Percentiles rank a stretch among this genome's conserved stretches.
phyloP scores from a whole-genome alignment of 64 coral and sea anemone genomes.

The Orbicella faveolata region DNA sequence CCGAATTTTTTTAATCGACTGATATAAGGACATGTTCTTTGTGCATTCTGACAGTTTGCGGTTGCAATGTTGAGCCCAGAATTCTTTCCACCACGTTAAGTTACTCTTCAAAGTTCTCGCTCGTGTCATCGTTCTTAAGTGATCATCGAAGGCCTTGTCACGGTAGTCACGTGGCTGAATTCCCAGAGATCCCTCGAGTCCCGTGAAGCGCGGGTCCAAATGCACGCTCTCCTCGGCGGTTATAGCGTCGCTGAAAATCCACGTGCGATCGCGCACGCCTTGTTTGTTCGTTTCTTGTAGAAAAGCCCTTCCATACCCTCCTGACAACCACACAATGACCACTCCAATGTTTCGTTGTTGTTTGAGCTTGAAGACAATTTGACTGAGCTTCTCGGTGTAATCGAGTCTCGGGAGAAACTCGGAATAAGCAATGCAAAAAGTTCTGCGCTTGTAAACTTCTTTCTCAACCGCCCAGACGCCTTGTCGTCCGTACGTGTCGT shows the following conservation, averaged over 20 bases:
- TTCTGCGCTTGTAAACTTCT: slow-evolving; percentile 15
- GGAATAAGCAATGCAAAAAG: slow-evolving; percentile 4
- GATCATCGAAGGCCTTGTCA: neutral
- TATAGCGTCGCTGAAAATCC: slow-evolving; percentile 38
- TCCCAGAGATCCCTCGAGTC: slow-evolving; percentile 31
- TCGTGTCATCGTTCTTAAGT: slow-evolving; percentile 5
- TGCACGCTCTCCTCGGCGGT: slow-evolving; percentile 17
- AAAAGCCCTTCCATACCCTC: slow-evolving; percentile 14
- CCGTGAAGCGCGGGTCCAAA: slow-evolving; percentile 5
- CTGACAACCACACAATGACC: neutral
- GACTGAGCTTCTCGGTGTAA: neutral
- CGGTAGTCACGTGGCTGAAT: slow-evolving; percentile 35
- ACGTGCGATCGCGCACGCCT: slow-evolving; percentile 38
- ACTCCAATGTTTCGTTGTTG: slow-evolving; percentile 3
- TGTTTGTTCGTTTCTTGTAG: slow-evolving; percentile 34
- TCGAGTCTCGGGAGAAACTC: slow-evolving; percentile 14
- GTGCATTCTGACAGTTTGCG: neutral
- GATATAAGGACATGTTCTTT: neutral
- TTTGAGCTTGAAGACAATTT: slow-evolving; percentile 17
- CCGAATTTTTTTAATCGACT: slow-evolving; percentile 24
- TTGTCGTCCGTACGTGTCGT: slow-evolving; percentile 46
- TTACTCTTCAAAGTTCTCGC: neutral
- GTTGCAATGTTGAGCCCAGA: slow-evolving; percentile 8
- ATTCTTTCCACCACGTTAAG: slow-evolving; percentile 38
- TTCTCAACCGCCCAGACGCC: slow-evolving; percentile 15